Evolutionary conservation across 2,888 invertebrate genomes (phyloP), one percentile per base, ranked within the genome.

Genomic region (Clusia tigrina): DNA sequence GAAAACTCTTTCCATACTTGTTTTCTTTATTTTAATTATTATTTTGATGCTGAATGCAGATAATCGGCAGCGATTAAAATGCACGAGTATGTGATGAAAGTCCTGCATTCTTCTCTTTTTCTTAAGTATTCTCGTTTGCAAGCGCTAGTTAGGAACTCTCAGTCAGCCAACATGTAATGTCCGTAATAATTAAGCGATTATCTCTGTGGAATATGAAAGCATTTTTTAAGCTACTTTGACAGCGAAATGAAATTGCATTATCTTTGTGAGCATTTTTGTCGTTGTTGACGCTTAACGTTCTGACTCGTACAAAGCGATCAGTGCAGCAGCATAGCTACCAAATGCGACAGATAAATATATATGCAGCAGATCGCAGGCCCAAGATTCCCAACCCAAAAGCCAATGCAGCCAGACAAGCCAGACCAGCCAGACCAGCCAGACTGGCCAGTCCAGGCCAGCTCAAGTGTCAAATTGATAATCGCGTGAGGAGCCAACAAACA

Each of bases 401-500:
- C 69, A 68, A 62, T 69, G 32, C 32, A 9, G 32, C 6, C 32
- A 32, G 32, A 12, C 32, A 9, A 9, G 32, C 32, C 12, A 9
- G 32, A 9, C 32, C 32, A 32, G 32, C 32, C 32, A n/a, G n/a
- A n/a, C n/a, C n/a, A n/a, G n/a, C n/a, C n/a, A n/a, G n/a, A n/a
- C n/a, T n/a, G n/a, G n/a, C n/a, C n/a, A n/a, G n/a, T n/a, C n/a
- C n/a, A n/a, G n/a, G n/a, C n/a, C n/a, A n/a, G n/a, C n/a, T 37
- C 73, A 74, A 73, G 76, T 76, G 76, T 76, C 76, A 76, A 76
- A 78, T 73, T 76, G 76, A 78, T 76, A 76, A 76, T 78, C 78
- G 78, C 74, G 73, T 74, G 76, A 74, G 78, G 74, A 76, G 77
- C 77, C 74, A 74, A 77, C n/a, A n/a, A 77, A 75, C 69, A 25